Conservation (phyloP, 1,140 invertebrate species). For the Bemisia tabaci region DNA sequence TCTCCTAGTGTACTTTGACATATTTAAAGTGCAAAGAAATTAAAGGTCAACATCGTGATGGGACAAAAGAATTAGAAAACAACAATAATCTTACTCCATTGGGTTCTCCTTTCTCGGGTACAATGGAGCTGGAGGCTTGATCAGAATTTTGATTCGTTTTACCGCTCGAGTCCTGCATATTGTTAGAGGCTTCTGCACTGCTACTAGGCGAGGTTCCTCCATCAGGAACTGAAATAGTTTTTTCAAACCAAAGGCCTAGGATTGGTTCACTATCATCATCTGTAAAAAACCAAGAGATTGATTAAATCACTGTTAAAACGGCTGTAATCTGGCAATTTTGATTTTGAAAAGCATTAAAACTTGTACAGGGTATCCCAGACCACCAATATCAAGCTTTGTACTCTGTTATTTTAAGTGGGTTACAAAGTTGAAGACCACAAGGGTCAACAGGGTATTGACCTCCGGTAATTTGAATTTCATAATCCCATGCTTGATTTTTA, state of each 20-base stretch:
- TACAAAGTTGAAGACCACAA: too few relatives aligned
- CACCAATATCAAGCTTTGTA: too few relatives aligned
- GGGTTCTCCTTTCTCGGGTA: constrained; percentile 81
- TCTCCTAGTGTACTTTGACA: too few relatives aligned
- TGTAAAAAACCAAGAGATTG: constrained; percentile 15
- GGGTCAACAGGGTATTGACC: too few relatives aligned
- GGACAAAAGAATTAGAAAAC: not conserved
- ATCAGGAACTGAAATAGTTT: constrained; percentile 68
- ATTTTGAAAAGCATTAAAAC: not conserved
- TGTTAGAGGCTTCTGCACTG: constrained; percentile 19
- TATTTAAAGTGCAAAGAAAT: too few relatives aligned
- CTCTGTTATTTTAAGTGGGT: too few relatives aligned
- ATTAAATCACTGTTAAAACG: constrained; percentile 2
- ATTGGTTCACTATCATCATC: constrained; percentile 81
- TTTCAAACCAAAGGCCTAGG: constrained; percentile 84
- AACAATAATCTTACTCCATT: constrained; percentile 53
- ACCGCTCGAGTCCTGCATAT: constrained; percentile 9
- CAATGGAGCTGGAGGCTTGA: constrained; percentile 3
- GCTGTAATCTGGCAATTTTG: not conserved
- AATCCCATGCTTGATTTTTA: too few relatives aligned
- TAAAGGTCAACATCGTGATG: too few relatives aligned
- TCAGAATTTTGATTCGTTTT: constrained; percentile 19
- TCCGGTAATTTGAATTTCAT: too few relatives aligned
- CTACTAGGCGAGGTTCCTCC: constrained; percentile 18
- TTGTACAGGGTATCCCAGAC: not conserved